Evolutionary conservation across 1,140 invertebrate species (phyloP).

Genomic region (Triops longicaudatus): DNA sequence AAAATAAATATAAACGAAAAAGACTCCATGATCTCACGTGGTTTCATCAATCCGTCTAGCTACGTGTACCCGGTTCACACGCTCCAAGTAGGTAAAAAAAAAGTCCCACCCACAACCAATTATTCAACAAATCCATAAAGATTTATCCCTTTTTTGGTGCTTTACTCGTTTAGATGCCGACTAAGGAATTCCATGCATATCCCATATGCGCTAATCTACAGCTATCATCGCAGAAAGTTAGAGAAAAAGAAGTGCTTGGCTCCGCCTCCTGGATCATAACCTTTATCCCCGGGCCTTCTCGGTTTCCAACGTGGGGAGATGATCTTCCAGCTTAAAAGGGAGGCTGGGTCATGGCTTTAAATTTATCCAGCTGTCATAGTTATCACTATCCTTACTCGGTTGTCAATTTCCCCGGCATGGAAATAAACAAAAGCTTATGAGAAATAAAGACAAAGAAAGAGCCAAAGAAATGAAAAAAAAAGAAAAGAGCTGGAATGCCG

Average conservation of each 20-base stretch:
- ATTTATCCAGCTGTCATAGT: constrained; percentile 11
- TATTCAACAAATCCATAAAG: constrained; percentile 13
- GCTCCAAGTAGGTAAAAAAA: not conserved
- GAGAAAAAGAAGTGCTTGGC: not conserved
- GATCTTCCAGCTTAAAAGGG: constrained; percentile 1
- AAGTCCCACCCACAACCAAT: not conserved
- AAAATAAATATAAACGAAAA: too few relatives aligned
- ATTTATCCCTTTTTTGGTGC: not conserved
- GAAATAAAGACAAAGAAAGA: not conserved
- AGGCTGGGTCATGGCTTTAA: not conserved
- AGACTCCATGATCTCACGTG: not conserved
- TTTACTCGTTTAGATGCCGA: not conserved
- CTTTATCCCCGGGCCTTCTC: not conserved
- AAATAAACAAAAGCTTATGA: not conserved
- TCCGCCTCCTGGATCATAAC: not conserved
- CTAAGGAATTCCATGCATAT: constrained; percentile 15
- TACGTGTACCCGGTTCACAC: not conserved
- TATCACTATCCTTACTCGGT: constrained; percentile 9
- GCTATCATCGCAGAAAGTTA: not conserved
- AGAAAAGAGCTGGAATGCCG: not conserved
- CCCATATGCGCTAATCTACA: not conserved
- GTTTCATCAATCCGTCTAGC: not conserved
- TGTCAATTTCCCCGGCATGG: not conserved
- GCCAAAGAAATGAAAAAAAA: not conserved
- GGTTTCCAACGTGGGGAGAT: not conserved